Conservation (phyloP, 2,888 invertebrate genomes). For the Athalia circularis region DNA sequence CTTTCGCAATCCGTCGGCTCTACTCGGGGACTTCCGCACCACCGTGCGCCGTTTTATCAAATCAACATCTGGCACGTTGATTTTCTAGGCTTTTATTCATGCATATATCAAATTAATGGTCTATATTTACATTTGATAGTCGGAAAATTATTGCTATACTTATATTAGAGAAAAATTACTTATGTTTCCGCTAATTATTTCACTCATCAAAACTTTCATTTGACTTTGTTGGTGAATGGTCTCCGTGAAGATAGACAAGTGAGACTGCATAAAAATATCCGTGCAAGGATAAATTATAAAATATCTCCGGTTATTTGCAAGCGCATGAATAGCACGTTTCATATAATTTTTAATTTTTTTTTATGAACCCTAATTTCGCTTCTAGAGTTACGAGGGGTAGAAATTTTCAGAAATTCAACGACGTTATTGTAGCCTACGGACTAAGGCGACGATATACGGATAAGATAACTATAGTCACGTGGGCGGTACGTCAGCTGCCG, state of each 20-base stretch:
- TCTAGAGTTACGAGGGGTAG: not conserved
- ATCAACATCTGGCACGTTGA: conserved; percentile 64
- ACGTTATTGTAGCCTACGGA: not conserved
- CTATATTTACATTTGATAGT: conserved; percentile 2
- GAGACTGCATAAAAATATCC: conserved; percentile 45
- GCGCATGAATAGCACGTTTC: not conserved
- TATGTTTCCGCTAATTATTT: conserved; percentile 22
- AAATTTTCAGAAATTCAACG: not conserved
- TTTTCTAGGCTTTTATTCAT: conserved; percentile 49
- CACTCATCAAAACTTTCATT: conserved; percentile 45
- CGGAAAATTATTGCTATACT: not conserved
- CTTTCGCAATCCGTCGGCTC: conserved; percentile 72
- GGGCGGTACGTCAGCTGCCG: conserved; percentile 59
- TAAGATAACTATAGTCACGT: conserved; percentile 58
- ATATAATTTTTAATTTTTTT: not conserved
- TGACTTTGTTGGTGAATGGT: conserved; percentile 57
- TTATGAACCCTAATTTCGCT: not conserved
- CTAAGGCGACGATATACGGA: conserved; percentile 45
- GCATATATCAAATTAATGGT: not conserved
- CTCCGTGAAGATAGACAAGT: conserved; percentile 60
- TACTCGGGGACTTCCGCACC: conserved; percentile 70
- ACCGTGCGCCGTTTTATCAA: conserved; percentile 62
- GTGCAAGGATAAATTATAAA: not conserved
- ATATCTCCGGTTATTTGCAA: not conserved
- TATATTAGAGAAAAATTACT: not conserved